These are phyloP conservation scores for Gila orcuttii DNA, from an alignment of 2,113 vertebrate species.

Conservation along the genomic window DNA sequence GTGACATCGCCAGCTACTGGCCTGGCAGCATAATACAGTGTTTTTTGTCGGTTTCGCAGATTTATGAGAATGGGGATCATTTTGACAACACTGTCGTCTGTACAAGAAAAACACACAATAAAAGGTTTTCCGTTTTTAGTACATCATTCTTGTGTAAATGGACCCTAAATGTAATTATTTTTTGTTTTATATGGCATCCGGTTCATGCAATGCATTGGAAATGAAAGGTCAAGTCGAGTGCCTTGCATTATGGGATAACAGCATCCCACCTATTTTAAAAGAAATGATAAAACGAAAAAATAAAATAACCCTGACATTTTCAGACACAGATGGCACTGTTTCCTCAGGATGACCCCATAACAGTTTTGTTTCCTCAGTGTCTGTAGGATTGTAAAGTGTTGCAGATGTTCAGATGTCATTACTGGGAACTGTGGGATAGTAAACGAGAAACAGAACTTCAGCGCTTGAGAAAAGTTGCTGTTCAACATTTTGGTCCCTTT, in stretches of 20 bases:
- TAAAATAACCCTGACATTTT: not conserved
- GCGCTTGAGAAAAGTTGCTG: not conserved
- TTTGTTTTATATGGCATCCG: not conserved
- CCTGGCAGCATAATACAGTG: too few relatives aligned
- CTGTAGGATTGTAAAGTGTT: not conserved
- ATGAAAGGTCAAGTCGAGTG: not conserved
- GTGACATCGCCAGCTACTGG: too few relatives aligned
- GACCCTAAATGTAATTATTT: not conserved
- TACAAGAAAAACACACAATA: too few relatives aligned
- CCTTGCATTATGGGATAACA: not conserved
- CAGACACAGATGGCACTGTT: not conserved
- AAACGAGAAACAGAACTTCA: not conserved
- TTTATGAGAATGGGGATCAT: too few relatives aligned
- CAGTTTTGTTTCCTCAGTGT: not conserved
- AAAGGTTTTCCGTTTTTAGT: too few relatives aligned
- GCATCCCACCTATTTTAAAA: not conserved
- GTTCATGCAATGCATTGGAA: not conserved
- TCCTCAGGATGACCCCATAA: not conserved
- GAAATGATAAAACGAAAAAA: not conserved
- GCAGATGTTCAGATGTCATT: constrained; percentile 6
- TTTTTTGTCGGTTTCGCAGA: too few relatives aligned
- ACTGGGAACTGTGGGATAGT: not conserved
- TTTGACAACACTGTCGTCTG: too few relatives aligned
- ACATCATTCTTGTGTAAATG: too few relatives aligned
- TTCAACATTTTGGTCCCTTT: constrained; percentile 80